phyloP scores from a whole-genome alignment of 1,140 invertebrate species.

The Lordiphosa stackelbergi region DNA sequence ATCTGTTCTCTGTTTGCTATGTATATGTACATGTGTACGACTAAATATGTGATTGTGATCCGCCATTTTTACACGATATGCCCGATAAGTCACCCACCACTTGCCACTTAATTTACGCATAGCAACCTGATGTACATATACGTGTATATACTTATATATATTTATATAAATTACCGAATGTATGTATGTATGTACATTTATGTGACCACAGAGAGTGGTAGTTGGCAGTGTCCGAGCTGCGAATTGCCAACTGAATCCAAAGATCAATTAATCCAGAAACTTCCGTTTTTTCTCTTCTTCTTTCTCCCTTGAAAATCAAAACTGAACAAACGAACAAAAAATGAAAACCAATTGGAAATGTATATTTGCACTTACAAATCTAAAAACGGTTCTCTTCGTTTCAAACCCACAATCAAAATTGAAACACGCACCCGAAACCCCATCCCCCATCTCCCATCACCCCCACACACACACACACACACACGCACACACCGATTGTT shows the following conservation, averaged over 20 bases:
- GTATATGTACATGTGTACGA: constrained; percentile 21
- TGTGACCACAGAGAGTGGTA: neutral
- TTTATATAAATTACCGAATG: neutral
- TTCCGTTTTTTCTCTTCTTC: constrained; percentile 77
- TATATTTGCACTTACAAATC: constrained; percentile 27
- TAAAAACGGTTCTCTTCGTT: constrained; percentile 56
- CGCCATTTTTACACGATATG: constrained; percentile 5
- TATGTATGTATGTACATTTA: constrained; percentile 14
- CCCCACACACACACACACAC: neutral
- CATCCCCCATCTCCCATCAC: too few relatives aligned
- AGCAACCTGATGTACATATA: constrained; percentile 25
- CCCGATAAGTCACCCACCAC: constrained; percentile 5
- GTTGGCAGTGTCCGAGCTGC: constrained; percentile 23
- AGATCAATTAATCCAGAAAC: constrained; percentile 50
- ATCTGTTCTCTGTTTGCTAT: constrained; percentile 8
- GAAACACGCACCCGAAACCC: neutral
- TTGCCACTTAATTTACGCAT: constrained; percentile 33
- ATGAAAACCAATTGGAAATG: constrained; percentile 30
- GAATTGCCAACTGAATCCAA: constrained; percentile 32
- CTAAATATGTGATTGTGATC: constrained; percentile 12
- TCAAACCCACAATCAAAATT: constrained; percentile 40
- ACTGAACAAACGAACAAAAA: constrained; percentile 51
- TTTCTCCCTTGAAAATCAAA: constrained; percentile 76
- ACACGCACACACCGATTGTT: constrained; percentile 3
- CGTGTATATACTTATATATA: constrained; percentile 25